phyloP scores from a whole-genome alignment of 2,113 vertebrate genomes.

The Gymnorhina tibicen region DNA sequence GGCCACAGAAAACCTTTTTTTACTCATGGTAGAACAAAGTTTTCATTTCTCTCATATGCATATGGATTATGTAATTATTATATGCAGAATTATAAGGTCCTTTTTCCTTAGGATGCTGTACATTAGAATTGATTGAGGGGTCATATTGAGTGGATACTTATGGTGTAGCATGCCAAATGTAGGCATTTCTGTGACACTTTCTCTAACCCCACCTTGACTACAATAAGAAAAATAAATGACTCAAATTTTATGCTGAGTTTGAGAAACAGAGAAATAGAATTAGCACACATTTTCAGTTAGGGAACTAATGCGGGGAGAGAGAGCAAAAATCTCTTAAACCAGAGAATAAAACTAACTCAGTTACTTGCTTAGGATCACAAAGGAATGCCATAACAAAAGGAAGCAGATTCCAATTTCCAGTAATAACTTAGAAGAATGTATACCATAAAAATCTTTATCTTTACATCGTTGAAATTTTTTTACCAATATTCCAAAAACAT shows the following conservation, averaged over 20 bases:
- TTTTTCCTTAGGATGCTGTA: background rate
- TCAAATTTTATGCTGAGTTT: background rate
- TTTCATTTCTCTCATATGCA: background rate
- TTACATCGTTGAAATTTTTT: background rate
- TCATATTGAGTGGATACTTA: background rate
- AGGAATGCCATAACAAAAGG: background rate
- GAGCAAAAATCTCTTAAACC: background rate
- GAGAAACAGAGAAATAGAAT: background rate
- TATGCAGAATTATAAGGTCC: background rate
- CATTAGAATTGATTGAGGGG: background rate
- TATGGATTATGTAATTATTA: background rate
- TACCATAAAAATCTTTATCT: background rate
- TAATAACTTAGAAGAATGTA: background rate
- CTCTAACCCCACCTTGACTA: background rate
- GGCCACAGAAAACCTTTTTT: background rate
- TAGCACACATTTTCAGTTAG: background rate
- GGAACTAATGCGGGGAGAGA: background rate
- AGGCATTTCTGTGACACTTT: background rate
- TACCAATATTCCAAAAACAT: background rate
- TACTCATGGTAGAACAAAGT: background rate
- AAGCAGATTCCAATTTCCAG: background rate
- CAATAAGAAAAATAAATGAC: background rate
- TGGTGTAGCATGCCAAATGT: background rate
- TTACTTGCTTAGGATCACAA: background rate
- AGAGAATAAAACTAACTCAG: background rate